Conservation (phyloP, 2,797 vertebrate species). For the Eleutherodactylus coqui region DNA sequence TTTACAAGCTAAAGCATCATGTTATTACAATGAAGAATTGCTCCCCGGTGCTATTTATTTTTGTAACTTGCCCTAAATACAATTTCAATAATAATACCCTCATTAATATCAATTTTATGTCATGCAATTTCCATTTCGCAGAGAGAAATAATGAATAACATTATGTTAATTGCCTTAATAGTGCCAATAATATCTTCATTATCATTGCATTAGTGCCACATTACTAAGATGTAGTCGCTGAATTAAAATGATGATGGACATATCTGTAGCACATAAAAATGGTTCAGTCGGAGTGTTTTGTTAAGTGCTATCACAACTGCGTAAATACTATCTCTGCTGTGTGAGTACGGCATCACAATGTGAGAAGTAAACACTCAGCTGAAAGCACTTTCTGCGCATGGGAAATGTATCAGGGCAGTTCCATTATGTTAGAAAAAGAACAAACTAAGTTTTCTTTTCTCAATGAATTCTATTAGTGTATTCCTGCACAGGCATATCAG, state of each 20-base stretch:
- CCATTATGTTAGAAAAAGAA: no score
- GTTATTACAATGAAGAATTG: background rate
- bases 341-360: background rate
- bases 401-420: background rate
- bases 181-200: constrained; percentile 50
- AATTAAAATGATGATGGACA: constrained; percentile 16
- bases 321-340: background rate
- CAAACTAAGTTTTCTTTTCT: no score
- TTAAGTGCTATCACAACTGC: background rate
- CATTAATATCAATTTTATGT: constrained; percentile 45
- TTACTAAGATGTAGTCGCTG: background rate
- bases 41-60: background rate
- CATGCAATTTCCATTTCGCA: constrained; percentile 22
- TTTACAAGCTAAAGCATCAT: background rate
- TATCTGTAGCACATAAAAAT: constrained; percentile 11
- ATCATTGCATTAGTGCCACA: constrained; percentile 46
- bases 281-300: background rate
- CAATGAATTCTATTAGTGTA: no score
- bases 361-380: background rate
- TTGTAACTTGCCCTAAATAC: constrained; percentile 12
- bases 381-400: background rate
- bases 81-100: constrained; percentile 23
- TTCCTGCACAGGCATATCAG: no score
- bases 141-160: constrained; percentile 35
- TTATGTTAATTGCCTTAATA: constrained; percentile 47